phyloP scores from a whole-genome alignment of 2,113 vertebrate genomes.

The Psittacula cyanocephala region DNA sequence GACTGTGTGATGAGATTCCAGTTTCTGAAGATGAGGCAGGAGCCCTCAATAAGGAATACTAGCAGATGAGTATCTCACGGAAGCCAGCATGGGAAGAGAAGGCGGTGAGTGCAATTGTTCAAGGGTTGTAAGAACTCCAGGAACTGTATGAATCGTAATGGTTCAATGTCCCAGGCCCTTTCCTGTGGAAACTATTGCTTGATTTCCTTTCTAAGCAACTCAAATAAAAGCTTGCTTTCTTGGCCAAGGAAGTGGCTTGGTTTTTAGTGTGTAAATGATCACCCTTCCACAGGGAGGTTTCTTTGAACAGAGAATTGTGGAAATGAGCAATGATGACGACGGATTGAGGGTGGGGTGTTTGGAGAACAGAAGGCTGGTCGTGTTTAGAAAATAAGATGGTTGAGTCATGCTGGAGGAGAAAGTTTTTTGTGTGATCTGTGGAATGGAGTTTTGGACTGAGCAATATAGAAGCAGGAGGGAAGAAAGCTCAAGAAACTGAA shows the following conservation, averaged over 20 bases:
- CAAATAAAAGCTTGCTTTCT: not conserved
- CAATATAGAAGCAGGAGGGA: not conserved
- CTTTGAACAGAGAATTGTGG: not conserved
- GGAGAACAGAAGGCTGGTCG: not conserved
- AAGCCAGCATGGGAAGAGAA: not conserved
- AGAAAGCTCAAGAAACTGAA: not conserved
- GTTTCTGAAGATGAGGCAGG: not conserved
- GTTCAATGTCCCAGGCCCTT: not conserved
- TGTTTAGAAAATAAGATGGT: not conserved
- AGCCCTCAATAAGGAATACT: not conserved
- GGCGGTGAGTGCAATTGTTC: not conserved
- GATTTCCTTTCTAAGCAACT: not conserved
- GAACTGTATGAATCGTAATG: not conserved
- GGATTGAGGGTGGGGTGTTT: not conserved
- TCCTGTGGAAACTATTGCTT: conserved; percentile 18
- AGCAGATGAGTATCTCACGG: not conserved
- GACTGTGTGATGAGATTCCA: fast-evolving
- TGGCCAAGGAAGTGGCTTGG: not conserved
- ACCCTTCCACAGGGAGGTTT: not conserved
- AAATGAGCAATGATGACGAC: not conserved
- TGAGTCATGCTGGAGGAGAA: not conserved
- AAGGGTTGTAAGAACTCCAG: not conserved
- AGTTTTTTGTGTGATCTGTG: not conserved
- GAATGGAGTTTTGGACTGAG: not conserved
- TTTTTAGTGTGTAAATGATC: not conserved